phyloP scores from a whole-genome alignment of 2,113 vertebrate species.

The Cardinalis cardinalis region DNA sequence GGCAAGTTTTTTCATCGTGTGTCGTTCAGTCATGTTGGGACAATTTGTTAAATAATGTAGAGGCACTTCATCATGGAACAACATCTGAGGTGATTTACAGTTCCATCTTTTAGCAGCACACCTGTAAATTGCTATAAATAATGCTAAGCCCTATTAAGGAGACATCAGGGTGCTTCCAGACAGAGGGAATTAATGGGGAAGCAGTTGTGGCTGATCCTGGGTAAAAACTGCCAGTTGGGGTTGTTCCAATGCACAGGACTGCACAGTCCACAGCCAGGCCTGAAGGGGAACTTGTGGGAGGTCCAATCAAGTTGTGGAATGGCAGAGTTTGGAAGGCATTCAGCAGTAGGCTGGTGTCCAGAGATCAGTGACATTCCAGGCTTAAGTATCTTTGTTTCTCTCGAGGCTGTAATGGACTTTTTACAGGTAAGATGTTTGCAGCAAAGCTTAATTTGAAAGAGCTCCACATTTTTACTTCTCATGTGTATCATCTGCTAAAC shows the following conservation, averaged over 20 bases:
- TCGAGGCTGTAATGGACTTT: background rate
- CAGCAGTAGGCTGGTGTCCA: background rate
- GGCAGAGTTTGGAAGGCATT: background rate
- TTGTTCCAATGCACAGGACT: background rate
- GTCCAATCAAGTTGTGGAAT: background rate
- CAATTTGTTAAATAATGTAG: slow-evolving; percentile 27
- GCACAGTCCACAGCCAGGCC: background rate
- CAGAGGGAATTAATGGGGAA: background rate
- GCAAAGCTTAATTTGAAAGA: background rate
- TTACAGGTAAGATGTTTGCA: background rate
- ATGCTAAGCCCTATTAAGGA: background rate
- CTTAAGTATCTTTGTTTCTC: background rate
- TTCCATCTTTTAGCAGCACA: background rate
- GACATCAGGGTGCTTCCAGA: slow-evolving; percentile 18
- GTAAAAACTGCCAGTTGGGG: background rate
- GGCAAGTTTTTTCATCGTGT: background rate
- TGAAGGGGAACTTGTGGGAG: background rate
- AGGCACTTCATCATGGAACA: background rate
- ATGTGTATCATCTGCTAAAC: background rate
- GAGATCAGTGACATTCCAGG: background rate
- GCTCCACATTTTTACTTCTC: background rate
- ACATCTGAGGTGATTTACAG: background rate
- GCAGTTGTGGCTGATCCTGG: background rate
- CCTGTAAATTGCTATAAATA: slow-evolving; percentile 28
- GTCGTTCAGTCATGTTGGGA: background rate